phyloP scores from a whole-genome alignment of 2,888 invertebrate species.

The Drosophila fungiperda region DNA sequence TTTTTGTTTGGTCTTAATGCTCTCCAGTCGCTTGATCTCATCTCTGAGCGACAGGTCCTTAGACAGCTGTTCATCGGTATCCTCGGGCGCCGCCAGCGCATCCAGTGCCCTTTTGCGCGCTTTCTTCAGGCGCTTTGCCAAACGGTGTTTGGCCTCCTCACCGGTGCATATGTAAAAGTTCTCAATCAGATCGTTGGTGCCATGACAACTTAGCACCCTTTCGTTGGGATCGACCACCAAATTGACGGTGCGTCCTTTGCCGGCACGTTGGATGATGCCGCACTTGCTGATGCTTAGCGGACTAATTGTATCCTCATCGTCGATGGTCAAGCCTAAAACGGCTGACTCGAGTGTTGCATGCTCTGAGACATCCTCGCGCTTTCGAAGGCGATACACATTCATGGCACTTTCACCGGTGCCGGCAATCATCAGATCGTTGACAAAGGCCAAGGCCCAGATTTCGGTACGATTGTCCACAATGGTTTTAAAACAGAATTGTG shows the following conservation, averaged over 20 bases:
- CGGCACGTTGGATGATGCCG: conserved; percentile 92
- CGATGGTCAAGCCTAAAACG: conserved; percentile 82
- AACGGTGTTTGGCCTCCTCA: conserved; percentile 89
- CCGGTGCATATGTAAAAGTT: conserved; percentile 92
- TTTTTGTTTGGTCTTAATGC: conserved; percentile 89
- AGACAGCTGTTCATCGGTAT: conserved; percentile 60
- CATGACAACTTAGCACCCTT: conserved; percentile 92
- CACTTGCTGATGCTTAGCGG: conserved; percentile 91
- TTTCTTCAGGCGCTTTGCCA: conserved; percentile 92
- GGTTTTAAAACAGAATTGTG: conserved; percentile 98
- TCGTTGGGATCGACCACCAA: conserved; percentile 90
- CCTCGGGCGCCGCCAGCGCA: not conserved
- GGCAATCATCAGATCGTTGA: conserved; percentile 93
- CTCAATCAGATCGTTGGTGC: conserved; percentile 92
- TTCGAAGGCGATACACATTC: conserved; percentile 92
- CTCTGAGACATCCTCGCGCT: conserved; percentile 84
- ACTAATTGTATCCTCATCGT: conserved; percentile 85
- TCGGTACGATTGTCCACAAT: conserved; percentile 95
- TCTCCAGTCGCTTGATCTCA: conserved; percentile 89
- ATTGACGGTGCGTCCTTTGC: conserved; percentile 92
- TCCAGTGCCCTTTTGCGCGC: conserved; percentile 84
- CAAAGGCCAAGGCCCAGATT: conserved; percentile 93
- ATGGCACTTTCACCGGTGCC: conserved; percentile 94
- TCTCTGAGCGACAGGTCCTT: conserved; percentile 88
- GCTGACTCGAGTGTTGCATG: conserved; percentile 86